A percentile compares a stretch with the other conserved stretches of the same genome.
These are phyloP conservation scores for Cherax quadricarinatus DNA, from an alignment of 1,140 invertebrate species.

Conservation along the genomic window DNA sequence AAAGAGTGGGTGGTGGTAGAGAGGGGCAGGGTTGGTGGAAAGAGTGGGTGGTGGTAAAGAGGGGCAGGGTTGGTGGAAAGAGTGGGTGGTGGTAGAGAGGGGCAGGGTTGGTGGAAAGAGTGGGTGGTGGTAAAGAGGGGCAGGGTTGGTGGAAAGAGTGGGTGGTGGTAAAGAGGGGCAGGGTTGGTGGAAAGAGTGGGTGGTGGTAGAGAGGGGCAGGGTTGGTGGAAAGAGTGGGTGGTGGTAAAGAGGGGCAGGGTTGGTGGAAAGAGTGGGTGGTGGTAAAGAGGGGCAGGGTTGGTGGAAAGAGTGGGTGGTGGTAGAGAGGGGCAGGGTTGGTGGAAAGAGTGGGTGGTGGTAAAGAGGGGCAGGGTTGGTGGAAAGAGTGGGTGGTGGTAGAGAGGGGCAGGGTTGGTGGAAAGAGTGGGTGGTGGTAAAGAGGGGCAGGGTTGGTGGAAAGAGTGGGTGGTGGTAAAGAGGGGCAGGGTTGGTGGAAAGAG, in stretches of 20 bases:
- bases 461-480: neutral
- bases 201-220: too few relatives aligned
- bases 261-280: neutral
- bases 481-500: too few relatives aligned
- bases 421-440: neutral
- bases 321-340: neutral
- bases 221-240: neutral
- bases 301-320: neutral
- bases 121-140: too few relatives aligned
- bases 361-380: neutral
- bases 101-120: neutral
- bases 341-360: neutral
- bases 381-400: neutral
- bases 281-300: neutral
- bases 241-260: neutral
- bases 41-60: neutral
- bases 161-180: too few relatives aligned
- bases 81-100: neutral
- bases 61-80: neutral
- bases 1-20: neutral
- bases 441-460: too few relatives aligned
- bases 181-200: too few relatives aligned
- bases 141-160: too few relatives aligned
- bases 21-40: neutral
- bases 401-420: neutral